Conservation (phyloP, 1,140 invertebrate species). For the Nasonia vitripennis region DNA sequence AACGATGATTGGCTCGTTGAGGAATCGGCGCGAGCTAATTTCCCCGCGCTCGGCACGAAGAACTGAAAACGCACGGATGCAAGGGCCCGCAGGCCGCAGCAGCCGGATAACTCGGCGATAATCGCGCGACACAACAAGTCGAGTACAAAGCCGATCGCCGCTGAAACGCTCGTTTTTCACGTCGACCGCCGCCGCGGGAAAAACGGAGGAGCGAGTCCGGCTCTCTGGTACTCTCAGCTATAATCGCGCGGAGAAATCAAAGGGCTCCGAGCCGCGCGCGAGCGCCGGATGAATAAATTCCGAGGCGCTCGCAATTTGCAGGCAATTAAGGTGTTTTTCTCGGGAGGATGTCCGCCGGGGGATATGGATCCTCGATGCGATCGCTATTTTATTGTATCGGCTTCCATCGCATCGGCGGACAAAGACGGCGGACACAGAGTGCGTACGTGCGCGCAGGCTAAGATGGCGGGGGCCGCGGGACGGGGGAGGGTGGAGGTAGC, state of each 20-base stretch:
- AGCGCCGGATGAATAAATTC: constrained; percentile 43
- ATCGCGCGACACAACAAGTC: constrained; percentile 41
- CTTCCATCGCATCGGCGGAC: not conserved
- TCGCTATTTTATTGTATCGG: not conserved
- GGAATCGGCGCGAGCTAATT: constrained; percentile 10
- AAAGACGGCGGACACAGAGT: constrained; percentile 7
- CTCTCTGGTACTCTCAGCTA: not conserved
- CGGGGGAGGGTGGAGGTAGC: not conserved
- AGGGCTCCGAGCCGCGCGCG: constrained; percentile 28
- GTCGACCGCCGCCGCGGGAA: constrained; percentile 16
- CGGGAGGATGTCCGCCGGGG: not conserved
- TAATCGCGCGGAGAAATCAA: constrained; percentile 19
- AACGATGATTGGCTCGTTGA: constrained; percentile 49
- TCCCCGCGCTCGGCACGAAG: too few relatives aligned
- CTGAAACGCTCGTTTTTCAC: not conserved
- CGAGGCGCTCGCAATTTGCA: constrained; percentile 24
- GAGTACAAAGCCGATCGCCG: not conserved
- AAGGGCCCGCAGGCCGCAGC: too few relatives aligned
- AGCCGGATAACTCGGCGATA: constrained; percentile 38
- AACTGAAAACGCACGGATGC: too few relatives aligned
- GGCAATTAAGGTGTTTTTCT: constrained; percentile 5
- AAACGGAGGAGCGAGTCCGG: not conserved
- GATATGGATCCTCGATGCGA: not conserved
- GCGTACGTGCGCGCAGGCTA: not conserved
- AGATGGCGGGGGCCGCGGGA: constrained; percentile 7